A percentile compares a stretch with the other conserved stretches of the same genome.
These are phyloP conservation scores for Mesoligia furuncula DNA, from an alignment of 2,888 invertebrate genomes.

Conservation along the genomic window DNA sequence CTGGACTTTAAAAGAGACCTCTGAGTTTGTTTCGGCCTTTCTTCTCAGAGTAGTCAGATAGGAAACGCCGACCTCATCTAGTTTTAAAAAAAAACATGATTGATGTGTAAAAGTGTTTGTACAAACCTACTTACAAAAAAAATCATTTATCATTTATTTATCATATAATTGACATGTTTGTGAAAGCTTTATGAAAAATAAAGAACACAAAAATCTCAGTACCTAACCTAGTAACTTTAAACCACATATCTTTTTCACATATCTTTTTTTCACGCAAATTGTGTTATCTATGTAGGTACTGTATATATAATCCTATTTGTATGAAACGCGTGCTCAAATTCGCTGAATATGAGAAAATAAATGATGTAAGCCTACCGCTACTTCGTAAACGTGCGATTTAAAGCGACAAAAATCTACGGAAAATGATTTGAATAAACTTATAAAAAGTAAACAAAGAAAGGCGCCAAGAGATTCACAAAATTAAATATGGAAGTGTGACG, in stretches of 20 bases:
- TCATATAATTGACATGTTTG: no score
- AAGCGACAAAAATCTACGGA: background rate
- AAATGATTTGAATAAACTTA: background rate
- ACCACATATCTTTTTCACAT: no score
- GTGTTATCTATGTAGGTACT: no score
- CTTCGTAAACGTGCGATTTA: no score
- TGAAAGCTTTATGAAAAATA: background rate
- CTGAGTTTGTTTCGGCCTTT: no score
- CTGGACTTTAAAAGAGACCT: no score
- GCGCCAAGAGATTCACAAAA: slow-evolving; percentile 4
- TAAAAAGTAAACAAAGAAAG: slow-evolving; percentile 9
- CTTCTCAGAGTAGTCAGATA: no score
- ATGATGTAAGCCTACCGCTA: background rate
- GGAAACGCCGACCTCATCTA: no score
- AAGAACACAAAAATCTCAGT: background rate
- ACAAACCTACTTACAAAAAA: no score
- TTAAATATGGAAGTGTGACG: slow-evolving; percentile 49
- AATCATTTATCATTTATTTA: no score
- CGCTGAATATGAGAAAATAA: background rate
- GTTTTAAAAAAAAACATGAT: no score
- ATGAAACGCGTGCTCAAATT: background rate
- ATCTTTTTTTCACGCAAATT: background rate
- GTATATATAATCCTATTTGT: background rate
- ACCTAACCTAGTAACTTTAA: background rate
- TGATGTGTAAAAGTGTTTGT: no score